Evolutionary conservation across 2,888 invertebrate genomes (phyloP), one percentile per base, ranked within the genome.

Genomic region (Lamproptera curius): DNA sequence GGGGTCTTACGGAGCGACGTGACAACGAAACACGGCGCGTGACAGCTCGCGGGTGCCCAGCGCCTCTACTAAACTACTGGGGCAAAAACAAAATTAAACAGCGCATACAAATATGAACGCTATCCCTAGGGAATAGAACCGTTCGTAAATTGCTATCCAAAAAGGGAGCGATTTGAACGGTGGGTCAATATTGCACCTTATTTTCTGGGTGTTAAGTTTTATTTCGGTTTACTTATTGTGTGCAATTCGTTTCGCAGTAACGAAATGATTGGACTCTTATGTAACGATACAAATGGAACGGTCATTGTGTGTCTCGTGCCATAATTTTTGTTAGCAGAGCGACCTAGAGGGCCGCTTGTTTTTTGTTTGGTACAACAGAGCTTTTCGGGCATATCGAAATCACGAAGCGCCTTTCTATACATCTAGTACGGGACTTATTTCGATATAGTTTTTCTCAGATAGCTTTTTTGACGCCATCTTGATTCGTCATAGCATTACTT

Each of bases 231-330:
- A 43, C 17, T 5, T 1, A 15, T 5, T 26, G 11, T 17, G 47
- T 45, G 56, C 54, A 65, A 66, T 73, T 70, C 67, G 68, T 70
- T 76, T 67, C 67, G 64, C 70, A 69, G 67, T 70, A 65, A 65
- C 71, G 69, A 75, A 78, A 75, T 70, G 71, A 68, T 69, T 70
- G 73, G 68, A 67, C 69, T 69, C 65, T 69, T 76, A 76, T 75
- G 78, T 81, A 80, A 77, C 65, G 64, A 73, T 67, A 76, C 70
- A 79, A n/a, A 76, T 76, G 69, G 69, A 70, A 62, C 70, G 75
- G 77, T 74, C 77, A 76, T 73, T 73, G 76, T 82, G n/a, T n/a
- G 84, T 76, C 84, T 79, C 84, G 84, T 85, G 84, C 84, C 81
- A 82, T 74, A 66, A 77, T 76, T 79, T 74, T 70, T 70, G 67